phyloP scores from a whole-genome alignment of 2,113 vertebrate genomes.

The Heloderma charlesbogerti region DNA sequence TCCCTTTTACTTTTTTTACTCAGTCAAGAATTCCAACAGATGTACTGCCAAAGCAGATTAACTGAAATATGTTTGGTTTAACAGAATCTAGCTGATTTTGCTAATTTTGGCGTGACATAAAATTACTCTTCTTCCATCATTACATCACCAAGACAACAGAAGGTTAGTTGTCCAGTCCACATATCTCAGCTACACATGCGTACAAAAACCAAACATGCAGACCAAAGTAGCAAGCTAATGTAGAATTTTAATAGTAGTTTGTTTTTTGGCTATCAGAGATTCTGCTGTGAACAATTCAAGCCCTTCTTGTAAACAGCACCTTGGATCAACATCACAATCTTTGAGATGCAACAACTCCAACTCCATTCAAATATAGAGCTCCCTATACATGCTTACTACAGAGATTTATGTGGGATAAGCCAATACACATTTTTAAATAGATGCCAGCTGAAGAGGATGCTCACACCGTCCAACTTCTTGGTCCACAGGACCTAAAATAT shows the following conservation, averaged over 20 bases:
- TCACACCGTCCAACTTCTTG: not conserved
- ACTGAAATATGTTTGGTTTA: slow-evolving; percentile 37
- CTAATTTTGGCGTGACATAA: not conserved
- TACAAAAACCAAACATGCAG: not conserved
- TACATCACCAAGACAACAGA: slow-evolving; percentile 1
- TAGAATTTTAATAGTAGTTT: not conserved
- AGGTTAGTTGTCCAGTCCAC: not conserved
- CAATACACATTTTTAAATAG: not conserved
- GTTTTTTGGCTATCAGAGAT: not conserved
- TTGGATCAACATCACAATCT: not conserved
- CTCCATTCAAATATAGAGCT: not conserved
- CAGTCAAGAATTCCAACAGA: slow-evolving; percentile 54
- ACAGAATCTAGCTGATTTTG: slow-evolving; percentile 35
- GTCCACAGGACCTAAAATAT: not conserved
- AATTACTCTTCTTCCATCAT: not conserved
- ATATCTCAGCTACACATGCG: not conserved
- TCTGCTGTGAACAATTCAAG: not conserved
- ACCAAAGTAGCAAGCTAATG: not conserved
- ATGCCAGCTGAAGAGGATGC: not conserved
- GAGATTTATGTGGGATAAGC: not conserved
- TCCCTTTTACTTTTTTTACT: not conserved
- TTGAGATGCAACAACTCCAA: not conserved
- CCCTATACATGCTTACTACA: not conserved
- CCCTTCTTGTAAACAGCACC: not conserved
- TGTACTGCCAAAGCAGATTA: slow-evolving; percentile 17